These are phyloP conservation scores for Cochlearius cochlearius DNA, from an alignment of 2,113 vertebrate genomes.

Conservation along the genomic window DNA sequence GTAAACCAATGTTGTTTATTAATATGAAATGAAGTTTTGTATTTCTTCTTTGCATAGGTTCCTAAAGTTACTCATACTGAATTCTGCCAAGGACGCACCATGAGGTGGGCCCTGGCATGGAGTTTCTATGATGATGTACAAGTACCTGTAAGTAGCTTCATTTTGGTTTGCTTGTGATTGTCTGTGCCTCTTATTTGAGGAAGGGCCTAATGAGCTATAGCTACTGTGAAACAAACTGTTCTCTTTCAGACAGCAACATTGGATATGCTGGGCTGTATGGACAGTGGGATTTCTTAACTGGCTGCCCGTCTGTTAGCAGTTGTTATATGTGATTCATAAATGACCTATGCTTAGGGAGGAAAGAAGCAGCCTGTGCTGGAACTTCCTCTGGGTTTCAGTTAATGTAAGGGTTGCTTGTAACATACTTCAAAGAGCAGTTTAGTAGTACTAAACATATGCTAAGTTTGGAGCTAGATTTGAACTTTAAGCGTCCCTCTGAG, in stretches of 20 bases:
- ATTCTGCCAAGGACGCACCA: constrained; percentile 97
- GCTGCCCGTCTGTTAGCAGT: not conserved
- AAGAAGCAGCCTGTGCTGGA: not conserved
- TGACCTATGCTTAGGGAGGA: not conserved
- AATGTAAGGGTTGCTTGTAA: not conserved
- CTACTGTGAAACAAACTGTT: not conserved
- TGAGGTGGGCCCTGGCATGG: constrained; percentile 98
- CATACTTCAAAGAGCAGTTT: not conserved
- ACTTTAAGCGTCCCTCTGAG: not conserved
- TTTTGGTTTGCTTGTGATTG: not conserved
- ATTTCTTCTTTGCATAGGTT: constrained; percentile 76
- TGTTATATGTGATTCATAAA: not conserved
- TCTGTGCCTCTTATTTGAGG: not conserved
- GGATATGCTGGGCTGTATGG: not conserved
- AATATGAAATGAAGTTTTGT: not conserved
- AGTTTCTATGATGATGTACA: constrained; percentile 94
- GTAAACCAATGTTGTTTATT: not conserved
- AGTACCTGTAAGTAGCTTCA: constrained; percentile 85
- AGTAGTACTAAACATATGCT: not conserved
- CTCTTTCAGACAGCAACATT: not conserved
- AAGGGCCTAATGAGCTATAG: not conserved
- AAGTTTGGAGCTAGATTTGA: not conserved
- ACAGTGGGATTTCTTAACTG: not conserved
- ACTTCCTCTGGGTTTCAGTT: not conserved
- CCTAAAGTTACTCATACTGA: constrained; percentile 95